Base-by-base conservation (phyloP, 2,797 vertebrate genomes). In the Myotis vivesi region DNA sequence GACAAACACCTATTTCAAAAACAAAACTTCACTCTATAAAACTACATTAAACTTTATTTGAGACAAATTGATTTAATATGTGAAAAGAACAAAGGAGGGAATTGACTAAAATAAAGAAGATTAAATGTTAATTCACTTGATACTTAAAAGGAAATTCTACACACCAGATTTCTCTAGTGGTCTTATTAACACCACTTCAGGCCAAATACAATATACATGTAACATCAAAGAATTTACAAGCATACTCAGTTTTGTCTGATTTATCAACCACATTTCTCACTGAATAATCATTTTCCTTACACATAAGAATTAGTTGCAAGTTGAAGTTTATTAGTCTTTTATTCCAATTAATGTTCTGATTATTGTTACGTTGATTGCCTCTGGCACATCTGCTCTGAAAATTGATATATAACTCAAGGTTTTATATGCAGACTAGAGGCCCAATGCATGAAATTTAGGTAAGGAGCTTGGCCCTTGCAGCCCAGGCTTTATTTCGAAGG, bases 161-260 rank as follows among this genome's bases (percentile, higher is more conserved):
- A 25, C 6, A 94, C 30, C 4, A 64, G 51, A 90, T 92, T 89
- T 92, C 87, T 96, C 95, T 84, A 92, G 83, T 55, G 94, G 80
- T 95, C 80, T 94, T 95, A 96, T 97, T 96, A 96, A 91, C 36
- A 92, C 30, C 69, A 85, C 69, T 89, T 89, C 33, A 87, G 73
- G 89, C 72, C 38, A 94, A 94, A 91, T 92, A 87, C 38, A 80
- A 92, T 93, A 92, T 71, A 91, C 53, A 85, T 72, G 28, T 46
- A 75, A 93, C 76, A 94, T 95, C 92, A 96, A 95, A 92, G 53
- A 94, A 95, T 83, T 81, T 89, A 89, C 23, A 71, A 83, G 76
- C 8, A 66, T 82, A 55, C 89, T 91, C 41, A 62, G 11, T 91
- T 91, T 46, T 83, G 49, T 87, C 73, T 86, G 55, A 96, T 93